A percentile compares a stretch with the other conserved stretches of the same genome.
Conservation (phyloP, 2,113 vertebrate genomes). For the Elgaria multicarinata region DNA sequence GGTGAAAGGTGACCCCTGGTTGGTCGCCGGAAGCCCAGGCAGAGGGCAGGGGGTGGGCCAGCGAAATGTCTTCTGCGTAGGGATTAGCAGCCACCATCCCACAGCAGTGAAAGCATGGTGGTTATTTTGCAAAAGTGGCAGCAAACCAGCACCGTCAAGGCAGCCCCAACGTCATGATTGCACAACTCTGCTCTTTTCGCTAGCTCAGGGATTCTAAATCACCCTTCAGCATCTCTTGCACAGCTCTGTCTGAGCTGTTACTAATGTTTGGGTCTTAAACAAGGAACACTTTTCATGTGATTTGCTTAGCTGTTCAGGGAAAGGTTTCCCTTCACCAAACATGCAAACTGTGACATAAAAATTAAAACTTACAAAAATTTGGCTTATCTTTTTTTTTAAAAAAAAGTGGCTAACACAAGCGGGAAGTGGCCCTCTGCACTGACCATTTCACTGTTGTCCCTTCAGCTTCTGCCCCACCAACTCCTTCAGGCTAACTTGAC, state of each 20-base stretch:
- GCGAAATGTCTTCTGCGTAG: too few species aligned
- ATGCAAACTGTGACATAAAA: neutral
- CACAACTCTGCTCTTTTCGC: neutral
- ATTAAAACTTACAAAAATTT: neutral
- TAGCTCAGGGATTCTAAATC: neutral
- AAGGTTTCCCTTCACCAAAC: neutral
- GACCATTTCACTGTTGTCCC: neutral
- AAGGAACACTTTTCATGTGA: neutral
- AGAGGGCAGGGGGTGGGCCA: too few species aligned
- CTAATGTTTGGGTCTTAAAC: neutral
- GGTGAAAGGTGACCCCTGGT: too few species aligned
- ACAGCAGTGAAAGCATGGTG: too few species aligned
- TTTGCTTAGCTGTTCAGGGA: neutral
- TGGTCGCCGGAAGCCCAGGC: too few species aligned
- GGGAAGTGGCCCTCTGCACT: neutral
- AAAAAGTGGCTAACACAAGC: neutral
- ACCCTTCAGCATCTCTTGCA: neutral
- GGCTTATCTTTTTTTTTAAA: too few species aligned
- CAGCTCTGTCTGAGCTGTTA: neutral
- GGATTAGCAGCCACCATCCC: too few species aligned
- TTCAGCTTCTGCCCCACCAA: accelerated
- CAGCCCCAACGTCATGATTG: too few species aligned
- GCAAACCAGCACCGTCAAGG: too few species aligned
- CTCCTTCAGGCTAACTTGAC: neutral
- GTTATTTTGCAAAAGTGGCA: too few species aligned